Conservation (phyloP, 2,797 vertebrate species). For the Nyctibius grandis region DNA sequence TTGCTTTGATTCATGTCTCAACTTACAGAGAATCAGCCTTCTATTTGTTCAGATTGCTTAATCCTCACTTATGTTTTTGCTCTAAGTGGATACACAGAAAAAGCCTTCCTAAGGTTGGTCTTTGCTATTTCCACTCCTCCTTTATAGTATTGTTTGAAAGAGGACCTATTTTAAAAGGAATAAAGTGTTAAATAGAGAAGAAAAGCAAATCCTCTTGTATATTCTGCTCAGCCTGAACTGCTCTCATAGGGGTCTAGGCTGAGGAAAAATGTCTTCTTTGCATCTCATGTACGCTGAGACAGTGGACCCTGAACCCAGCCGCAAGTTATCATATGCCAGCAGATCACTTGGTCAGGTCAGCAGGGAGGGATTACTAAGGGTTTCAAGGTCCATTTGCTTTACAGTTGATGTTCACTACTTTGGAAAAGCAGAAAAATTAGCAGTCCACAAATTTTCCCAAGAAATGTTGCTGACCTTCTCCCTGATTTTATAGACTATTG, state of each 20-base stretch:
- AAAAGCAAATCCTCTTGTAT: neutral
- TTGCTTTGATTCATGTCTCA: constrained; percentile 43
- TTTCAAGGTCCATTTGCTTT: neutral
- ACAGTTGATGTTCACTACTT: neutral
- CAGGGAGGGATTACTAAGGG: neutral
- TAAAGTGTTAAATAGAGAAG: neutral
- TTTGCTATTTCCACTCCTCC: neutral
- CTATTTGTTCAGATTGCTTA: constrained; percentile 59
- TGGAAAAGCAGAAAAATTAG: neutral
- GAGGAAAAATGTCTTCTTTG: neutral
- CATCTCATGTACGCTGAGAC: neutral
- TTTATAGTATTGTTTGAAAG: neutral
- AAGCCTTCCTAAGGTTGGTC: neutral
- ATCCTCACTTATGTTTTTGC: constrained; percentile 53
- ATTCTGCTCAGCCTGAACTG: neutral
- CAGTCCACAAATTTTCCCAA: neutral
- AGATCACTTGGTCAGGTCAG: neutral
- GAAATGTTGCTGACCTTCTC: neutral
- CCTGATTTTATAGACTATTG: neutral
- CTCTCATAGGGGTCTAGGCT: neutral
- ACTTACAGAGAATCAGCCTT: constrained; percentile 31
- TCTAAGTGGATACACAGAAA: constrained; percentile 27
- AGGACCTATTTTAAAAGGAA: neutral
- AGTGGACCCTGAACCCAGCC: neutral
- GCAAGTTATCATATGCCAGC: neutral